These are phyloP conservation scores for Macroglossus sobrinus DNA, from an alignment of 2,113 vertebrate genomes.

Conservation along the genomic window DNA sequence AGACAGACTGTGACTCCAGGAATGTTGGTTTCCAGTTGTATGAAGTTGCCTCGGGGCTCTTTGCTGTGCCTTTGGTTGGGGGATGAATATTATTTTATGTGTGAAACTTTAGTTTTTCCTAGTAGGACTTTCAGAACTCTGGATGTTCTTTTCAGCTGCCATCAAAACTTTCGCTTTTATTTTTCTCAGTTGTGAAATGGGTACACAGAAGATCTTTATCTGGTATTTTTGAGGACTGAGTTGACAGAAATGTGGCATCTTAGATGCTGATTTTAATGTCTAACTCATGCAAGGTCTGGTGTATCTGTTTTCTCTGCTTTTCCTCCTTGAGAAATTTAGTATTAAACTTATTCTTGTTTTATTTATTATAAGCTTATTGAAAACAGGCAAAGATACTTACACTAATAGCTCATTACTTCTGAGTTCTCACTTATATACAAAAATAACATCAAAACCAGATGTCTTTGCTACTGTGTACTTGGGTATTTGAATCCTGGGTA, in stretches of 20 bases:
- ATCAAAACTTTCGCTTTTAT: background rate
- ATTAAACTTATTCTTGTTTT: background rate
- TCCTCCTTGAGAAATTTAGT: background rate
- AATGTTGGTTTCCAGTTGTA: slow-evolving; percentile 25
- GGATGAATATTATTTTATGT: background rate
- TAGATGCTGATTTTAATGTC: background rate
- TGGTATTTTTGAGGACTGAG: background rate
- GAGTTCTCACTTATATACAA: background rate
- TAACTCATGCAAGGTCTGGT: background rate
- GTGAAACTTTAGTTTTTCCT: background rate
- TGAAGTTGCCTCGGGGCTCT: background rate
- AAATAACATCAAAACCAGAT: background rate
- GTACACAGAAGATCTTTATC: background rate
- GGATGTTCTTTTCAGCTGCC: background rate
- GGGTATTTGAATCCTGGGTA: background rate
- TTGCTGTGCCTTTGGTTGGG: background rate
- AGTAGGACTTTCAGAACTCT: background rate
- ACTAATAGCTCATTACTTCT: background rate
- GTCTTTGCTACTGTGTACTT: background rate
- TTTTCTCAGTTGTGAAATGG: background rate
- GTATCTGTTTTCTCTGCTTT: background rate
- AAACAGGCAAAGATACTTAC: background rate
- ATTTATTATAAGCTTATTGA: background rate
- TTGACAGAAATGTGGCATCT: background rate
- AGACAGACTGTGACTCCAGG: slow-evolving; percentile 13